Percentiles rank a stretch among this genome's conserved stretches.
phyloP scores from a whole-genome alignment of 2,797 vertebrate species.

The Falco novaeseelandiae region DNA sequence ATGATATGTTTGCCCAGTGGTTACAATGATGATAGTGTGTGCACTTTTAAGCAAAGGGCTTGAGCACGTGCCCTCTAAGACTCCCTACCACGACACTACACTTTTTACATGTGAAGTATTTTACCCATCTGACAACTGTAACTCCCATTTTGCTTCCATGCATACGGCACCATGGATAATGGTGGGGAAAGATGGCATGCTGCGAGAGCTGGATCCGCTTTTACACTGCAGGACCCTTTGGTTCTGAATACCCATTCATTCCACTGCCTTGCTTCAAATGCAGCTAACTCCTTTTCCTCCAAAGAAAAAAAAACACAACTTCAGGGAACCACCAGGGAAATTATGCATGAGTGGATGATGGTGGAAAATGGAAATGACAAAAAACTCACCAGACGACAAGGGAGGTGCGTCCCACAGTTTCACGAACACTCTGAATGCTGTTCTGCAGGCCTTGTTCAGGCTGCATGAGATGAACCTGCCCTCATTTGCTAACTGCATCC shows the following conservation, averaged over 20 bases:
- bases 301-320: not conserved
- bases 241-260: accelerated
- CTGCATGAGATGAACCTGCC: not conserved
- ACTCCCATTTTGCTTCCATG: not conserved
- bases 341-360: not conserved
- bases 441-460: not conserved
- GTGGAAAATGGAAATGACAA: not conserved
- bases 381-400: not conserved
- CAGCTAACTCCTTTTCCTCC: not conserved
- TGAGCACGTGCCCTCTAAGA: accelerated
- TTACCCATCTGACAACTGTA: not conserved
- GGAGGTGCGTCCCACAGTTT: not conserved
- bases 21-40: accelerated
- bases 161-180: not conserved
- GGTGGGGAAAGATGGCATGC: not conserved
- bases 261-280: not conserved
- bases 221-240: not conserved
- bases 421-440: accelerated
- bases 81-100: not conserved
- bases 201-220: not conserved
- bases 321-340: not conserved
- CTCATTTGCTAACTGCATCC: not conserved
- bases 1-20: not conserved
- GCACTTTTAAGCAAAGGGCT: not conserved
- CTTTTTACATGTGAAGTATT: not conserved